Percentiles rank a stretch among this genome's conserved stretches.
Conservation (phyloP, 1,140 invertebrate species). For the Neodiprion fabricii region DNA sequence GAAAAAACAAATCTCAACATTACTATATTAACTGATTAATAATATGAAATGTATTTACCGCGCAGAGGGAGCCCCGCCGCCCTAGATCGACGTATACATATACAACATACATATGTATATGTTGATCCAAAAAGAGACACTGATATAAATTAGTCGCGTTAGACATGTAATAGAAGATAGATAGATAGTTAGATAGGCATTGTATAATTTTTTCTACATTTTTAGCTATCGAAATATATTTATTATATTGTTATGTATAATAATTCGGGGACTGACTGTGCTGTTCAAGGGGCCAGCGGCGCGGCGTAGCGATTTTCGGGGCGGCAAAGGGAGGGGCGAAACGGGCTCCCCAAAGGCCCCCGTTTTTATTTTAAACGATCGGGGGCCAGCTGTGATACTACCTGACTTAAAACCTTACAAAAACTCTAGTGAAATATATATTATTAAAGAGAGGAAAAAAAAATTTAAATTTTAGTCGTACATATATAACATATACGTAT, state of each 20-base stretch:
- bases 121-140: background rate
- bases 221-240: conserved; percentile 31
- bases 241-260: background rate
- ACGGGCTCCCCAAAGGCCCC: conserved; percentile 22
- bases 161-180: conserved; percentile 7
- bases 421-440: background rate
- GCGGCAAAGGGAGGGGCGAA: conserved; percentile 23
- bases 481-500: background rate
- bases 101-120: too few relatives aligned
- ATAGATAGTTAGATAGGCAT: conserved; percentile 31
- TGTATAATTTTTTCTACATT: conserved; percentile 51
- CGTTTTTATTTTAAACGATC: conserved; percentile 41
- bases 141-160: conserved; percentile 23
- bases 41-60: conserved; percentile 24
- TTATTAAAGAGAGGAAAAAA: background rate
- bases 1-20: conserved; percentile 7
- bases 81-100: conserved; percentile 36
- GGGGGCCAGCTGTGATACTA: conserved; percentile 58
- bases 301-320: conserved; percentile 13
- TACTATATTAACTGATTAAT: conserved; percentile 12
- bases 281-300: conserved; percentile 20
- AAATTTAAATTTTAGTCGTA: background rate
- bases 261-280: background rate
- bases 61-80: conserved; percentile 36
- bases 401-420: background rate